Conservation (phyloP, 2,888 invertebrate species). For the Temnothorax rugatulus region DNA sequence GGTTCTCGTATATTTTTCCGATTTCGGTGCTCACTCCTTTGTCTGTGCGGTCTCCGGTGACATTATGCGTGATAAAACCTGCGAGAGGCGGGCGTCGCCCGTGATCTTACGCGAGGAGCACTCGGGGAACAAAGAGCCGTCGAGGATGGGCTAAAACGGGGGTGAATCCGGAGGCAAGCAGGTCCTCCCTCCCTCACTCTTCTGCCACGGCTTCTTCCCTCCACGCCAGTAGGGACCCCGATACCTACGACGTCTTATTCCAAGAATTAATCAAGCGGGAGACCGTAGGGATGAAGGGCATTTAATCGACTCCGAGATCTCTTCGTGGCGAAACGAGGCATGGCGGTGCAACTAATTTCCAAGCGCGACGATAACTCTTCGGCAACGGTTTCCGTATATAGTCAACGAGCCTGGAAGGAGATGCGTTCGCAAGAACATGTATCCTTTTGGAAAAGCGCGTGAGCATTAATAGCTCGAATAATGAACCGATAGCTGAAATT, state of each 20-base stretch:
- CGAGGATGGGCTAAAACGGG: conserved; percentile 44
- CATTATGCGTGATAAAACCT: conserved; percentile 71
- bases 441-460: background rate
- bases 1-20: conserved; percentile 51
- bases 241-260: conserved; percentile 39
- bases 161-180: conserved; percentile 21
- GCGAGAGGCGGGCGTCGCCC: conserved; percentile 52
- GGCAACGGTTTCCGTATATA: background rate
- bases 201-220: background rate
- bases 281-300: conserved; percentile 36
- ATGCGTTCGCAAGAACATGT: background rate
- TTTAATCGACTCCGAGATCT: conserved; percentile 51
- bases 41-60: conserved; percentile 50
- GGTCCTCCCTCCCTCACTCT: background rate
- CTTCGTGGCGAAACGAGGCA: conserved; percentile 1
- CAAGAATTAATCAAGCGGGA: conserved; percentile 49
- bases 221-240: background rate
- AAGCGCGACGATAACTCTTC: conserved; percentile 23
- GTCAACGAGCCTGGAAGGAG: background rate
- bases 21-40: conserved; percentile 39
- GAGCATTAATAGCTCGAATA: background rate
- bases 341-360: conserved; percentile 46
- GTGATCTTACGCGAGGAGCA: conserved; percentile 57
- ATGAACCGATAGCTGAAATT: background rate
- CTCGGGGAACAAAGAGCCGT: conserved; percentile 62